Evolutionary conservation across 2,113 vertebrate genomes (phyloP).

Genomic region (Tor tambroides): DNA sequence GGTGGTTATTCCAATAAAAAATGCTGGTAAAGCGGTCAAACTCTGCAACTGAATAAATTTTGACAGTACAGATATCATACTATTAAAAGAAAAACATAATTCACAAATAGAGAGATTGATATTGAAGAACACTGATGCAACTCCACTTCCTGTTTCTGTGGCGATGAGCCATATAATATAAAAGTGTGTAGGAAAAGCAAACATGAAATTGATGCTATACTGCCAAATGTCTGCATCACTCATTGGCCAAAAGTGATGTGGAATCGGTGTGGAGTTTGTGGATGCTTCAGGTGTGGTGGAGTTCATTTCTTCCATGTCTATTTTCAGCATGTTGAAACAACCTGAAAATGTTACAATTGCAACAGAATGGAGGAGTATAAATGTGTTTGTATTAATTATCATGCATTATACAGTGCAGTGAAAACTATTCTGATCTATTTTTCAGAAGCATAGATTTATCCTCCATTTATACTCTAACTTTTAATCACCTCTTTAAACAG

Average conservation of each 20-base stretch:
- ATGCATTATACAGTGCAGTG: too few relatives aligned
- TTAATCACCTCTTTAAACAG: background rate
- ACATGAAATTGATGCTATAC: background rate
- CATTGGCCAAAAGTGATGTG: background rate
- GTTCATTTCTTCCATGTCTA: background rate
- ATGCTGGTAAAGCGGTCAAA: background rate
- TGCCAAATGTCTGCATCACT: background rate
- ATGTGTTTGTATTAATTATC: too few relatives aligned
- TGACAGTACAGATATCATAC: background rate
- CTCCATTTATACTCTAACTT: too few relatives aligned
- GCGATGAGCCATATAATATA: background rate
- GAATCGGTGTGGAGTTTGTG: background rate
- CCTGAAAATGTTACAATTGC: background rate
- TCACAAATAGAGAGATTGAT: constrained; percentile 41
- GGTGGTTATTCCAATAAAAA: background rate
- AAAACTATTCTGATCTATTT: background rate
- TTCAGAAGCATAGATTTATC: background rate
- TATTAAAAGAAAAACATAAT: background rate
- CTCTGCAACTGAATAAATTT: background rate
- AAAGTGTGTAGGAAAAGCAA: constrained; percentile 11
- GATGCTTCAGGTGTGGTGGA: background rate
- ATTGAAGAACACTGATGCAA: constrained; percentile 23
- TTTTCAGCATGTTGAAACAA: background rate
- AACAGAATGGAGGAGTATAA: background rate
- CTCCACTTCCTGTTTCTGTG: background rate